Base-by-base conservation (phyloP, 64 coral and sea anemone species). In the Porites lutea region DNA sequence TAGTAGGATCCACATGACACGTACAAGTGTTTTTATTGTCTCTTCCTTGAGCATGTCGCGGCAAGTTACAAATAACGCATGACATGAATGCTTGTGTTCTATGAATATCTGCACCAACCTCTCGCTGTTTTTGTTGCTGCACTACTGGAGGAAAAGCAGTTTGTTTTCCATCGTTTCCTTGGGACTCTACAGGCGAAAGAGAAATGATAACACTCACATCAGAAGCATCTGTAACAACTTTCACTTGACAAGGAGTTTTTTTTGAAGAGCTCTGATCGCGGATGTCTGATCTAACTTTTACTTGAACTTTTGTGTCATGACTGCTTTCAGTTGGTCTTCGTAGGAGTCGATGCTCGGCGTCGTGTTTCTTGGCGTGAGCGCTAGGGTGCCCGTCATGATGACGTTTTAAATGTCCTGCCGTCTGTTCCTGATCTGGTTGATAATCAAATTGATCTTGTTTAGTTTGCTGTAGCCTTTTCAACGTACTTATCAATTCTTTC, bases 11-110 rank as follows among this genome's bases (percentile, higher is more conserved):
- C 7, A 14, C 63, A 4, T 86, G 82, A 27, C 91, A 92, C n/a
- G 71, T 67, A 64, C 91, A 92, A 48, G 52, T 46, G 2, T 92
- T 20, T 4, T 7, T 37, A 4, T 13, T 58, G 55, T 76, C 91
- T 8, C 59, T 88, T 27, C 72, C 82, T 4, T 93, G 92, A 13
- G 77, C 86, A 44, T 73, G 52, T 81, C 60, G 81, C 4, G 95
- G 95, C 52, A 97, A 64, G 50, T 91, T 90, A 51, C 95, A 97
- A 47, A 97, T 63, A 9, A 97, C 92, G 76, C 95, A 97, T 4
- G 87, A 86, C 27, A 74, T 91, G 23, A 94, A 97, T 2, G 81
- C 95, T 13, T 66, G 52, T 5, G 95, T 97, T 13, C 95, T 89
- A 18, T 94, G 95, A 87, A 97, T 71, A 0, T 62, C 48, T 19